phyloP scores from a whole-genome alignment of 2,888 invertebrate species.

The Listrodromus nycthemerus region DNA sequence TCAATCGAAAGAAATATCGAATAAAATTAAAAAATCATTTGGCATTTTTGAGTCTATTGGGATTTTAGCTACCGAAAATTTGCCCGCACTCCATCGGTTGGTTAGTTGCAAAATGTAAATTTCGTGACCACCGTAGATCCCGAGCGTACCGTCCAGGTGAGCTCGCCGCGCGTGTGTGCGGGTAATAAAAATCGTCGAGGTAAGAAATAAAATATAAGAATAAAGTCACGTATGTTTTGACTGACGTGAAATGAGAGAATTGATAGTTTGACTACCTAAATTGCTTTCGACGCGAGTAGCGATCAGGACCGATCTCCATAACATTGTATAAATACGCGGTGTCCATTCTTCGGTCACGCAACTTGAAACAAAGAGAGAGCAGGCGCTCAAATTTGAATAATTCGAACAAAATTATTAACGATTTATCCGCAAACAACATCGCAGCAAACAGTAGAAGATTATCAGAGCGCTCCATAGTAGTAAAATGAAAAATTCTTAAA shows the following conservation, averaged over 20 bases:
- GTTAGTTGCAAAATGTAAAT: not conserved
- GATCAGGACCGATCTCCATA: conserved; percentile 27
- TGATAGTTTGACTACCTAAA: conserved; percentile 71
- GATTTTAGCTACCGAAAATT: conserved; percentile 11
- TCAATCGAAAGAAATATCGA: too few species aligned
- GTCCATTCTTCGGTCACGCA: conserved; percentile 24
- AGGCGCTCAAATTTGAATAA: not conserved
- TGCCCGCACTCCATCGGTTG: conserved; percentile 15
- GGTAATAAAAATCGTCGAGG: conserved; percentile 29
- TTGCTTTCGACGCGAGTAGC: conserved; percentile 71
- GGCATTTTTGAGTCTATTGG: not conserved
- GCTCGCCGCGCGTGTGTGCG: not conserved
- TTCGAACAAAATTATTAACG: not conserved
- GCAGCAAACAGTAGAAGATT: not conserved
- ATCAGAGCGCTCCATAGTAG: not conserved
- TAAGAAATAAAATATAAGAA: conserved; percentile 58
- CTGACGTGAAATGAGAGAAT: conserved; percentile 73
- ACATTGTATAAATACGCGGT: conserved; percentile 4
- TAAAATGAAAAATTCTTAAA: too few species aligned
- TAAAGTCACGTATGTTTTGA: conserved; percentile 77
- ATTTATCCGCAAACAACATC: not conserved
- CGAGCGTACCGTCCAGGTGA: conserved; percentile 1
- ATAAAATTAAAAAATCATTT: not conserved
- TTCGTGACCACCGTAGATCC: conserved; percentile 16
- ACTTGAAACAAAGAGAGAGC: not conserved